A percentile compares a stretch with the other conserved stretches of the same genome.
phyloP scores from a whole-genome alignment of 2,888 invertebrate species.

The Cancer borealis region DNA sequence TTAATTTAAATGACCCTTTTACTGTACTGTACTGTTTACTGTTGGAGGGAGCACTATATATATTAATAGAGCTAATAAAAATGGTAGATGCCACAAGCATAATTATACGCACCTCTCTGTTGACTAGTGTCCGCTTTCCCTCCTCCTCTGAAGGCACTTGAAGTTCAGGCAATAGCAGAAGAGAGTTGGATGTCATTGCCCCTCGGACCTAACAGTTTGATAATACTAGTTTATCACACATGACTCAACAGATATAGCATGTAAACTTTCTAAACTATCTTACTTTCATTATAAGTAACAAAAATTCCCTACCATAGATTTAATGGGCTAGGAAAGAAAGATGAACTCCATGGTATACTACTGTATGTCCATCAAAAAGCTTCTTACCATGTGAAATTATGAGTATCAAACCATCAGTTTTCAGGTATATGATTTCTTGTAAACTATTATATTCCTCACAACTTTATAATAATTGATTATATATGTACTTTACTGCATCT shows the following conservation, averaged over 20 bases:
- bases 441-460: background rate
- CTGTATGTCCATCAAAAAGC: background rate
- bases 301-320: background rate
- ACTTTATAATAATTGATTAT: background rate
- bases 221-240: background rate
- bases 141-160: background rate
- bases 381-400: too few relatives aligned
- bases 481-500: background rate
- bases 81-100: background rate
- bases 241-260: too few relatives aligned
- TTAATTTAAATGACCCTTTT: too few relatives aligned
- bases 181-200: conserved; percentile 70
- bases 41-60: too few relatives aligned
- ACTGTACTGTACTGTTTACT: too few relatives aligned
- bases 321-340: background rate
- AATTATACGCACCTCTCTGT: conserved; percentile 51
- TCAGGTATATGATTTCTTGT: too few relatives aligned
- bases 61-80: background rate
- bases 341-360: background rate
- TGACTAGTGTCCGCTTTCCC: conserved; percentile 49
- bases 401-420: too few relatives aligned
- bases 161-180: conserved; percentile 62
- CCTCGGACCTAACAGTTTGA: conserved; percentile 58
- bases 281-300: too few relatives aligned
- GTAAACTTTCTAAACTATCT: too few relatives aligned